These are phyloP conservation scores for Maconellicoccus hirsutus DNA, from an alignment of 1,140 invertebrate genomes.

Conservation along the genomic window DNA sequence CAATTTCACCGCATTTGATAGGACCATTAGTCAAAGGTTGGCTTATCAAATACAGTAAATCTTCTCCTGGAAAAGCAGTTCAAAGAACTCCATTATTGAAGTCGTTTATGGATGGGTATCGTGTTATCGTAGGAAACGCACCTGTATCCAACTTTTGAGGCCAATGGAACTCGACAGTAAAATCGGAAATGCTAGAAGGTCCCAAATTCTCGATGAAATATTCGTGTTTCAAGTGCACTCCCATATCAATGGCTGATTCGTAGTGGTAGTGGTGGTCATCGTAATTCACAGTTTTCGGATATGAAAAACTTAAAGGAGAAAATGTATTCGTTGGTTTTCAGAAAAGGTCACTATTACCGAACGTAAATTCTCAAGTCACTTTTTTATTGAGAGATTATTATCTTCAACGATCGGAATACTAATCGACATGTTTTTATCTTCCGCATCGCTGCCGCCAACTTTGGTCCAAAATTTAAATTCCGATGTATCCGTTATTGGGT, in stretches of 20 bases:
- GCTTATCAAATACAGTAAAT: conserved; percentile 70
- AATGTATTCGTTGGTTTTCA: no score
- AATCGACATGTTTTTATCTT: no score
- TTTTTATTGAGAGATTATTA: no score
- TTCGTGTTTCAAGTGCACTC: conserved; percentile 69
- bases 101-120: no score
- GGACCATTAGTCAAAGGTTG: conserved; percentile 62
- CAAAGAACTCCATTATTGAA: no score
- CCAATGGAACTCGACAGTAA: conserved; percentile 70
- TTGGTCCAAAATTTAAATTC: no score
- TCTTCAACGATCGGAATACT: no score
- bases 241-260: conserved; percentile 60
- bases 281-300: no score
- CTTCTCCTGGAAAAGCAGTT: conserved; percentile 44
- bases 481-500: no score
- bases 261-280: no score
- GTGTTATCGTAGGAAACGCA: conserved; percentile 31
- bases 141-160: conserved; percentile 60
- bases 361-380: neutral
- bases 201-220: conserved; percentile 77
- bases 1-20: conserved; percentile 49
- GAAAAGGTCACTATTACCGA: conserved; percentile 28
- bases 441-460: no score
- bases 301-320: no score
- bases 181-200: conserved; percentile 64